phyloP scores from a whole-genome alignment of 2,888 invertebrate genomes.

The Dichetophora obliterata region DNA sequence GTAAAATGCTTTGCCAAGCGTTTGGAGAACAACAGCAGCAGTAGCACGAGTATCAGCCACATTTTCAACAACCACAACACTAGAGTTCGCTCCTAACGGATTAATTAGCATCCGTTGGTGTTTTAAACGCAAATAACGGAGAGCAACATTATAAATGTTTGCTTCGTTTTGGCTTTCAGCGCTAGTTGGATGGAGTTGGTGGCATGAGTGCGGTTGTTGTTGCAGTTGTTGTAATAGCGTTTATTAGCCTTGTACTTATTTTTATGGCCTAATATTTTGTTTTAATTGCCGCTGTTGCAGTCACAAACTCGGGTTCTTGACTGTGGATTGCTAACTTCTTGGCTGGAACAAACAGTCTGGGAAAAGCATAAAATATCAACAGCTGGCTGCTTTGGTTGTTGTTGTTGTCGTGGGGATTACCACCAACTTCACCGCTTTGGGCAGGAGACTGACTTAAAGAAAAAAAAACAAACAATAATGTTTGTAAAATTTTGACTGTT shows the following conservation, averaged over 20 bases:
- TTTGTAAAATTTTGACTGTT: neutral
- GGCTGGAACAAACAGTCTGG: neutral
- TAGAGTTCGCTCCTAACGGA: neutral
- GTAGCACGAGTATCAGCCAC: neutral
- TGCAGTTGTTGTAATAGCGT: slow-evolving; percentile 2
- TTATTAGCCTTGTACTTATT: slow-evolving; percentile 22
- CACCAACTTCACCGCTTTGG: neutral
- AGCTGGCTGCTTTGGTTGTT: neutral
- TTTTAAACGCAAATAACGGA: slow-evolving; percentile 12
- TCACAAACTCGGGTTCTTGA: neutral
- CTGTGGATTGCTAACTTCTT: neutral
- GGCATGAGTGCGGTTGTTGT: slow-evolving; percentile 13
- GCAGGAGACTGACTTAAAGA: neutral
- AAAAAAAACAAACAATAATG: neutral
- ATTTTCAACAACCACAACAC: neutral
- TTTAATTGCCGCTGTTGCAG: slow-evolving; percentile 28
- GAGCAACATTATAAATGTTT: neutral
- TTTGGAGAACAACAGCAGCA: neutral
- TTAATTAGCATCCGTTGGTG: slow-evolving; percentile 1
- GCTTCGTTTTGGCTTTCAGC: neutral
- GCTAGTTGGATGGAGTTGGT: neutral
- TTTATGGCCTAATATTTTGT: slow-evolving; percentile 33
- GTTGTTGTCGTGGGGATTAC: neutral
- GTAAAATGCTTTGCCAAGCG: neutral
- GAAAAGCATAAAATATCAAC: neutral